phyloP scores from a whole-genome alignment of 1,140 invertebrate genomes.

The Nomia melanderi region DNA sequence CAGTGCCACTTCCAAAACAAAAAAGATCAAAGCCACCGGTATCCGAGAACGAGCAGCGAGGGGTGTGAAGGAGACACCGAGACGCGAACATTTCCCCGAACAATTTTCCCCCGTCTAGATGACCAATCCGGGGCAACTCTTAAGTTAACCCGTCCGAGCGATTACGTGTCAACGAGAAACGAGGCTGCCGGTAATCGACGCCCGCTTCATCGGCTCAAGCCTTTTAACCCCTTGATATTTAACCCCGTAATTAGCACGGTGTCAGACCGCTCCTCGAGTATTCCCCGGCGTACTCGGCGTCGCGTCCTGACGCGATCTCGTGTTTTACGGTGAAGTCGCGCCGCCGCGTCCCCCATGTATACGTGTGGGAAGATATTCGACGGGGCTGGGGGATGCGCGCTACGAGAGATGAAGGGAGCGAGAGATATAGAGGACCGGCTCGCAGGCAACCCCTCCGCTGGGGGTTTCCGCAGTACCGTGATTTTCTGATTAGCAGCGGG shows the following conservation, averaged over 20 bases:
- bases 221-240: constrained; percentile 77
- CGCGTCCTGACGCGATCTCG: constrained; percentile 1
- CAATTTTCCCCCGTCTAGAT: background rate
- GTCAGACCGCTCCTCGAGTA: constrained; percentile 41
- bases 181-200: constrained; percentile 33
- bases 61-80: background rate
- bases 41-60: no score
- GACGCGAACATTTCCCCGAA: background rate
- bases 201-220: constrained; percentile 71
- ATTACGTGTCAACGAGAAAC: constrained; percentile 28
- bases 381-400: constrained; percentile 36
- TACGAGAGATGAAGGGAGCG: constrained; percentile 29
- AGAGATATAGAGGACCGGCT: constrained; percentile 19
- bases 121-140: constrained; percentile 24
- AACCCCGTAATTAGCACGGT: constrained; percentile 75
- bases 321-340: constrained; percentile 18
- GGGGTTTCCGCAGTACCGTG: constrained; percentile 76
- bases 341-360: background rate
- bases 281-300: constrained; percentile 24
- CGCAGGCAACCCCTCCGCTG: constrained; percentile 62
- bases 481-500: constrained; percentile 80
- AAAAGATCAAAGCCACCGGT: no score
- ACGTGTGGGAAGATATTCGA: constrained; percentile 40
- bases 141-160: constrained; percentile 45
- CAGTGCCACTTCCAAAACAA: no score